A percentile compares a stretch with the other conserved stretches of the same genome.
Conservation (phyloP, 2,113 vertebrate species). For the Hypanus sabinus region DNA sequence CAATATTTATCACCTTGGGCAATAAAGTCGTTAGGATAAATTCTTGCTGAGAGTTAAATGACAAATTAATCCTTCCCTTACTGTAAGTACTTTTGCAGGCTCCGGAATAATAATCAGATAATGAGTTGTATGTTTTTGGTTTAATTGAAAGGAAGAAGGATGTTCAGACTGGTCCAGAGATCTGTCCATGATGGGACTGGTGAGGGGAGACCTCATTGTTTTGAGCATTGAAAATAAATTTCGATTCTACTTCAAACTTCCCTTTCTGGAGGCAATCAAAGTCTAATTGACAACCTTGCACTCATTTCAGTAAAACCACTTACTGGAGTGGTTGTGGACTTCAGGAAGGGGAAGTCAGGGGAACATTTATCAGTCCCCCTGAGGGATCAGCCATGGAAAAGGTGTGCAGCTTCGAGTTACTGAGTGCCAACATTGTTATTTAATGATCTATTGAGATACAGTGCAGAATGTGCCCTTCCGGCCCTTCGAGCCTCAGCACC, state of each 20-base stretch:
- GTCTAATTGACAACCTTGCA: not conserved
- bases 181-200: not conserved
- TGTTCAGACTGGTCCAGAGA: not conserved
- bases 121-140: not conserved
- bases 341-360: too few species aligned
- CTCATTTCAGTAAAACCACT: too few species aligned
- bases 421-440: too few species aligned
- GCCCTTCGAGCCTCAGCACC: too few species aligned
- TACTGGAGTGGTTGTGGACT: too few species aligned
- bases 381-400: too few species aligned
- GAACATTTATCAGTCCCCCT: too few species aligned
- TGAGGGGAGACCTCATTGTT: not conserved
- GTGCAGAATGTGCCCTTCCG: too few species aligned
- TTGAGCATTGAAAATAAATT: too few species aligned
- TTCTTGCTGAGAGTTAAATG: not conserved
- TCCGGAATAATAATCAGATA: not conserved
- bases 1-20: slow-evolving; percentile 14
- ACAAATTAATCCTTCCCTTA: slow-evolving; percentile 6
- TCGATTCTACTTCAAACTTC: not conserved
- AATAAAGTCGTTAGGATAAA: not conserved
- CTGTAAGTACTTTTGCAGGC: not conserved
- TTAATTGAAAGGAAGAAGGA: not conserved
- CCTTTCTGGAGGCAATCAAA: not conserved
- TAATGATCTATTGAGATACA: too few species aligned
- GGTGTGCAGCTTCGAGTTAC: too few species aligned